Evolutionary conservation across 2,113 vertebrate species (phyloP).

Genomic region (Sturnus vulgaris): DNA sequence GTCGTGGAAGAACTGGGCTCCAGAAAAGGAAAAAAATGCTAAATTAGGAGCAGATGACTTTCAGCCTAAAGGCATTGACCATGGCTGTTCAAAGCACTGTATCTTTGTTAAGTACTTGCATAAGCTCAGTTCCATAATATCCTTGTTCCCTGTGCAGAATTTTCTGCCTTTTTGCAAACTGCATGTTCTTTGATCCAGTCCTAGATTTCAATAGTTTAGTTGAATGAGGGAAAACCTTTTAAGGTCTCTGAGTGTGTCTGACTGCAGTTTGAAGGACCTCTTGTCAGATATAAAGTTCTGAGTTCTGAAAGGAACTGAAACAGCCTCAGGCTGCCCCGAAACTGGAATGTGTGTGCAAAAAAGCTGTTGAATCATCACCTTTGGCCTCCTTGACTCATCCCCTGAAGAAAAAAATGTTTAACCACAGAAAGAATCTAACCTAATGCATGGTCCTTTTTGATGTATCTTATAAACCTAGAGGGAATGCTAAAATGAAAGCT

Average conservation of each 20-base stretch:
- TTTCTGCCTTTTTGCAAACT: background rate
- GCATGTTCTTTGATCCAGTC: background rate
- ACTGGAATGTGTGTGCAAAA: background rate
- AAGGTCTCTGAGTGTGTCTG: background rate
- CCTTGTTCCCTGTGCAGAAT: background rate
- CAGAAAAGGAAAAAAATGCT: background rate
- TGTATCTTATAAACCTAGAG: background rate
- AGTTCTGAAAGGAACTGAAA: conserved; percentile 7
- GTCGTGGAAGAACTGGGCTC: background rate
- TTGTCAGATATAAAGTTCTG: background rate
- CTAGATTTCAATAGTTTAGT: background rate
- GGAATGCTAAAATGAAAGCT: background rate
- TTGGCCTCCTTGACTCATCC: background rate
- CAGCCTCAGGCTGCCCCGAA: background rate
- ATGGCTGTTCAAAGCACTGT: background rate
- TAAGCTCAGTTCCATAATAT: background rate
- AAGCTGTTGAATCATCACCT: conserved; percentile 8
- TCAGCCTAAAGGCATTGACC: background rate
- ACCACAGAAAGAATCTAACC: background rate
- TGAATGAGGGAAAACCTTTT: background rate
- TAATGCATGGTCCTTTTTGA: background rate
- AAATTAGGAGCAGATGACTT: background rate
- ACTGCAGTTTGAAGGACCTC: background rate
- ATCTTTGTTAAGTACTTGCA: background rate
- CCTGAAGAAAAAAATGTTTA: conserved; percentile 30